Evolutionary conservation across 2,113 vertebrate genomes (phyloP).

Genomic region (Leucoraja erinaceus): DNA sequence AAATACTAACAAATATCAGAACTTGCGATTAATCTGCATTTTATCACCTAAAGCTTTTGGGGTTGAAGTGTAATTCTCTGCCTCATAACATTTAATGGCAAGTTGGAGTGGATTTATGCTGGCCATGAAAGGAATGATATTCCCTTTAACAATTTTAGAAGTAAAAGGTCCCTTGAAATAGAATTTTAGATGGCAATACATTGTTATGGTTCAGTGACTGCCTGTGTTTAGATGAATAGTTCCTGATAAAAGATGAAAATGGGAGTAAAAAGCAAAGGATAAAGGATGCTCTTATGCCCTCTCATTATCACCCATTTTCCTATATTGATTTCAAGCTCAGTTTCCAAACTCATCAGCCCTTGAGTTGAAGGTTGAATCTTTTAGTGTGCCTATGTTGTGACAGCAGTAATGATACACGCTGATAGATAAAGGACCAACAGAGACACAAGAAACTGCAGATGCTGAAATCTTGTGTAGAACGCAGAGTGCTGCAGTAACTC

Average conservation of each 20-base stretch:
- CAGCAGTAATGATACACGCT: not conserved
- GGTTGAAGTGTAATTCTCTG: not conserved
- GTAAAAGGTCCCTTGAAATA: not conserved
- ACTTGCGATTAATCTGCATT: not conserved
- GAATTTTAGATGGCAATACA: not conserved
- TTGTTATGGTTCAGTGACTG: not conserved
- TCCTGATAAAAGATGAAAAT: not conserved
- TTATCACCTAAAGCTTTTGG: not conserved
- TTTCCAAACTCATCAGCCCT: not conserved
- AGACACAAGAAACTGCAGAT: not conserved
- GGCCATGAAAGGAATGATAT: not conserved
- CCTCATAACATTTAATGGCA: too few species aligned
- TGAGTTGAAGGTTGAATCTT: not conserved
- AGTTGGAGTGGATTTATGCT: not conserved
- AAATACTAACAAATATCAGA: constrained; percentile 1
- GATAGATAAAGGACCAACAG: not conserved
- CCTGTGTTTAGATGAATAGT: not conserved
- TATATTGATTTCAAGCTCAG: not conserved
- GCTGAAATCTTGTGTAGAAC: too few species aligned
- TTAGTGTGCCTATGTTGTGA: not conserved
- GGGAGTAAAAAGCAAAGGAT: not conserved
- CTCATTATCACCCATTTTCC: not conserved
- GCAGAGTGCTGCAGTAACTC: too few species aligned
- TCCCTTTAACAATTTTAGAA: not conserved
- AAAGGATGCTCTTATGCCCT: not conserved